These are phyloP conservation scores for Bruchidius siliquastri DNA, from an alignment of 2,888 invertebrate genomes.

Conservation along the genomic window DNA sequence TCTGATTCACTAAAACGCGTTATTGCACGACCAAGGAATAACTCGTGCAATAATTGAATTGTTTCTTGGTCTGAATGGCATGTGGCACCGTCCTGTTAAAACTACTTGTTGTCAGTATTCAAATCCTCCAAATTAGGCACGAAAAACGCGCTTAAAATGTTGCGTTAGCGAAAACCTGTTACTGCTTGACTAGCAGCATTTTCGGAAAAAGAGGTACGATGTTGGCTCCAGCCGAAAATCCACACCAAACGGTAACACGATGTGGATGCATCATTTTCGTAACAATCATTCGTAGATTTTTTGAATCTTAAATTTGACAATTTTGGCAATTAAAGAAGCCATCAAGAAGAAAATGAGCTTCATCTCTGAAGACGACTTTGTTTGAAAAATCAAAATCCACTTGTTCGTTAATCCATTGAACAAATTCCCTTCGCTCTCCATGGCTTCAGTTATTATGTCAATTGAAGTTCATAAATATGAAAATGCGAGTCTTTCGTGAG, in stretches of 20 bases:
- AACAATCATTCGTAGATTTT: slow-evolving; percentile 27
- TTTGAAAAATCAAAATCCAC: slow-evolving; percentile 4
- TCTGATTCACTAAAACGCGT: slow-evolving; percentile 9
- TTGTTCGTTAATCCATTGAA: slow-evolving; percentile 3
- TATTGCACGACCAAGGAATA: slow-evolving; percentile 9
- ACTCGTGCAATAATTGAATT: slow-evolving; percentile 25
- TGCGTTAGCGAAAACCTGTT: slow-evolving; percentile 31
- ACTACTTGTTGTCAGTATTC: slow-evolving; percentile 14
- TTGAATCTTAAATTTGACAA: slow-evolving; percentile 29
- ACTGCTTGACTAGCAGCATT: slow-evolving; percentile 31
- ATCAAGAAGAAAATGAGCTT: slow-evolving; percentile 32
- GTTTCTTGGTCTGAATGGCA: slow-evolving; percentile 29
- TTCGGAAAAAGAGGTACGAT: slow-evolving; percentile 38
- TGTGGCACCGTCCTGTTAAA: slow-evolving; percentile 30
- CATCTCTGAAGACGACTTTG: slow-evolving; percentile 13
- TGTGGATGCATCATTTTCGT: slow-evolving; percentile 33
- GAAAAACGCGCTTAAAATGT: slow-evolving; percentile 10
- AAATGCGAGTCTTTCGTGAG: not conserved
- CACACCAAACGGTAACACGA: slow-evolving; percentile 36
- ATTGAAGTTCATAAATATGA: too few relatives aligned
- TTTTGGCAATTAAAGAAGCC: slow-evolving; percentile 37
- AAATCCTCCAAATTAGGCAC: slow-evolving; percentile 21
- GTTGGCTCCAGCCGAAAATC: slow-evolving; percentile 37
- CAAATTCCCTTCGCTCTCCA: slow-evolving; percentile 1
- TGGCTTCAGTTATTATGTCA: not conserved